Base-by-base conservation (phyloP, 2,797 vertebrate species). In the Siniperca scherzeri region DNA sequence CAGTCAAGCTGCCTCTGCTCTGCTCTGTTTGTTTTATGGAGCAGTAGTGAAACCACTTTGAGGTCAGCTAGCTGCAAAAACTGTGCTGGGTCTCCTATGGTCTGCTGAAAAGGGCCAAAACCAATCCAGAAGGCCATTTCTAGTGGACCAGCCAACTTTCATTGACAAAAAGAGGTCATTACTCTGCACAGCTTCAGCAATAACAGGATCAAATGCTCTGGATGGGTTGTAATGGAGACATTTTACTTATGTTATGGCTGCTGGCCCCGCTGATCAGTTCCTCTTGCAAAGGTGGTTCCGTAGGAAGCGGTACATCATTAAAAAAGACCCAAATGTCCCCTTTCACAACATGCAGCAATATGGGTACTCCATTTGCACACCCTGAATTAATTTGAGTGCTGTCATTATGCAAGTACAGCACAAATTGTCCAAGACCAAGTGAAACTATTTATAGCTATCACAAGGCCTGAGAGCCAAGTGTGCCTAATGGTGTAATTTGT, bases 401-500 rank as follows among this genome's bases (percentile, higher is more conserved):
- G 92, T 94, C 93, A 93, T 96, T 95, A 95, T 91, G 93, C 93
- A 92, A 94, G 94, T 89, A 77, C 85, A 75, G 87, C 91, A 91
- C 94, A 96, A 94, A 95, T 93, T 94, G 93, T 92, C 93, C 82
- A 89, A 93, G 90, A 95, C 91, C 89, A 92, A 95, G 91, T 91
- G 91, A 95, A 95, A 89, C 94, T 96, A 96, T 96, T 96, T 94
- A 94, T 95, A 96, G 93, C 84, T 70, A 60, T 81, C 90, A 89
- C 89, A 82, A 86, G 84, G 90, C 90, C 94, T 83, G 84, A 90
- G 91, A 94, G 94, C 93, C 90, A 91, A 93, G 87, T 93, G 78
- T 86, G 92, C 87, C 92, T 96, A 95, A 96, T 95, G 94, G 95
- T 90, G 94, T 94, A 87, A 95, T 96, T 95, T 96, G 95, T 95